Evolutionary conservation across 2,113 vertebrate species (phyloP), one percentile per base, ranked within the genome.

Genomic region (Camelus bactrianus): DNA sequence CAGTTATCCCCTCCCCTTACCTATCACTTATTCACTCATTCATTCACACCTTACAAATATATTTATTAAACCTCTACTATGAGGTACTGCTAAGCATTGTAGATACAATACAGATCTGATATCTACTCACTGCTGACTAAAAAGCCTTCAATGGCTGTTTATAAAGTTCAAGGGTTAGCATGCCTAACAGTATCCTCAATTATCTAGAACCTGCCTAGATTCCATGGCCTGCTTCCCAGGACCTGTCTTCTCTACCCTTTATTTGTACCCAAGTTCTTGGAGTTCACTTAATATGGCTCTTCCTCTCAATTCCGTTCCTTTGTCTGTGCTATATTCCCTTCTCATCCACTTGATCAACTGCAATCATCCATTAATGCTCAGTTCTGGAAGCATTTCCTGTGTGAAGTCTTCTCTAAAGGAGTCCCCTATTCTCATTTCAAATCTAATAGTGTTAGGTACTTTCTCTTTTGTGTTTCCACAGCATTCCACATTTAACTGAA

Each of bases 121-220:
- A 97, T 64, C 64, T 80, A 70, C 24, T 56, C 22, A 91, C 32
- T 67, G 32, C 12, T 70, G 70, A 85, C 65, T 94, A 83, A 69
- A 87, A 85, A 62, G 54, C 32, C 70, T 95, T 90, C 69, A 73
- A 3, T 1, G 13, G 3, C 5, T 93, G n/a, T 62, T 46, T 77
- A 30, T 54, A 92, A 82, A 92, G 64, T 93, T 95, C 58, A 92
- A 93, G 62, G 85, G 30, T 93, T 83, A 72, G 60, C n/a, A 67
- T 38, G 22, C 75, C 46, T 69, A 81, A 88, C 24, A 86, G 48
- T 13, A 92, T 82, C 48, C 26, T 95, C 60, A 65, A 16, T 94
- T 89, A 81, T 32, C 22, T 85, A 52, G 32, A 16, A 19, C 32
- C 32, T 84, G 52, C 22, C 67, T 94, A 54, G 19, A 89, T 95